These are phyloP conservation scores for Acanthurus leucopareius DNA, from an alignment of 2,797 vertebrate species.

Conservation along the genomic window DNA sequence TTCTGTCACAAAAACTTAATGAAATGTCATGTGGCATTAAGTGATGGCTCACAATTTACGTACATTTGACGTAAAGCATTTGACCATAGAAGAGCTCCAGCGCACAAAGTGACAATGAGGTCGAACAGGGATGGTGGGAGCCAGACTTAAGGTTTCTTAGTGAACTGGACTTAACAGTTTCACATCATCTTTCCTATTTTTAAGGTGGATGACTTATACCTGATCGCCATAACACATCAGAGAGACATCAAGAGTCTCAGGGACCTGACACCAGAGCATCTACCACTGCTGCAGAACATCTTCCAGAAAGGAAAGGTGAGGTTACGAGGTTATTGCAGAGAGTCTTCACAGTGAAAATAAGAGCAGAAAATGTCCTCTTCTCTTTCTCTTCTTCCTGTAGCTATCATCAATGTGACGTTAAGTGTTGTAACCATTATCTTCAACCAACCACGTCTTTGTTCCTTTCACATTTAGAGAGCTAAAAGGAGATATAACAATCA, in stretches of 20 bases:
- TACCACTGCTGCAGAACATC: slow-evolving; percentile 91
- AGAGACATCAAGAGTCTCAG: slow-evolving; percentile 89
- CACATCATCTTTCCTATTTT: neutral
- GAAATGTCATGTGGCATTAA: neutral
- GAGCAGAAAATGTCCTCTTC: neutral
- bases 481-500: no score
- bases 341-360: neutral
- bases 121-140: neutral
- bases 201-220: slow-evolving; percentile 93
- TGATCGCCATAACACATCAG: slow-evolving; percentile 90
- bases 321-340: no score
- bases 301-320: slow-evolving; percentile 90
- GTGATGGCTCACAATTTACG: neutral
- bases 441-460: neutral
- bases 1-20: neutral
- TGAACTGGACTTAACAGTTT: neutral
- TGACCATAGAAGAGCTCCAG: neutral
- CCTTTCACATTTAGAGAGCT: neutral
- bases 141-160: neutral
- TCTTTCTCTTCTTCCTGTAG: neutral
- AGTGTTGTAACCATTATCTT: neutral
- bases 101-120: neutral
- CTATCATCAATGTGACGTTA: neutral
- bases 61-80: neutral
- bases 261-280: slow-evolving; percentile 90